These are phyloP conservation scores for Calephelis virginiensis DNA, from an alignment of 1,140 invertebrate species.

Conservation along the genomic window DNA sequence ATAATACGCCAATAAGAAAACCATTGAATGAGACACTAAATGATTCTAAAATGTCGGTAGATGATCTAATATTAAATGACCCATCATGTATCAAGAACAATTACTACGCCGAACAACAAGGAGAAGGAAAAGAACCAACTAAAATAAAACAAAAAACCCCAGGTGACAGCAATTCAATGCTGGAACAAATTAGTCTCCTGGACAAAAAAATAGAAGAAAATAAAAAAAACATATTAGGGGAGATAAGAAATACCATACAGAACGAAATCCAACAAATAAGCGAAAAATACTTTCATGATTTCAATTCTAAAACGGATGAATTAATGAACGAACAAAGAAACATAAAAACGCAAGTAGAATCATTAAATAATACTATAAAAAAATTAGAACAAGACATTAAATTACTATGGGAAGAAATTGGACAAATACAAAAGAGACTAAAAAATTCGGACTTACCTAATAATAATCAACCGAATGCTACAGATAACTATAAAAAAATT, in stretches of 20 bases:
- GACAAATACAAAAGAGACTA: no score
- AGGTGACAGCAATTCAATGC: neutral
- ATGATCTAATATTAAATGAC: neutral
- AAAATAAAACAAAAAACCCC: neutral
- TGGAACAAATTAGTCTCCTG: neutral
- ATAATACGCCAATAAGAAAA: constrained; percentile 15
- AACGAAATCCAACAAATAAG: neutral
- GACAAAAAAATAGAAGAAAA: constrained; percentile 1
- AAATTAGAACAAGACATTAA: no score
- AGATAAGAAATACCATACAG: neutral
- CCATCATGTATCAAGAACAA: neutral
- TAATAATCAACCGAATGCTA: no score
- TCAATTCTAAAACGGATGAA: neutral
- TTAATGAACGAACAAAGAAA: neutral
- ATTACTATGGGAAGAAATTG: no score
- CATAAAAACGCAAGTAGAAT: no score
- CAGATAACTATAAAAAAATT: no score
- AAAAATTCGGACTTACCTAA: no score
- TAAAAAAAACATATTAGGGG: neutral
- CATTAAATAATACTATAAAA: no score
- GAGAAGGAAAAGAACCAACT: no score
- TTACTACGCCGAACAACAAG: neutral
- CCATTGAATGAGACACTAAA: neutral
- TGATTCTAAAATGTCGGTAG: constrained; percentile 19
- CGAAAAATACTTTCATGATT: neutral